These are phyloP conservation scores for Apis dorsata DNA, from an alignment of 1,140 invertebrate genomes.

Conservation along the genomic window DNA sequence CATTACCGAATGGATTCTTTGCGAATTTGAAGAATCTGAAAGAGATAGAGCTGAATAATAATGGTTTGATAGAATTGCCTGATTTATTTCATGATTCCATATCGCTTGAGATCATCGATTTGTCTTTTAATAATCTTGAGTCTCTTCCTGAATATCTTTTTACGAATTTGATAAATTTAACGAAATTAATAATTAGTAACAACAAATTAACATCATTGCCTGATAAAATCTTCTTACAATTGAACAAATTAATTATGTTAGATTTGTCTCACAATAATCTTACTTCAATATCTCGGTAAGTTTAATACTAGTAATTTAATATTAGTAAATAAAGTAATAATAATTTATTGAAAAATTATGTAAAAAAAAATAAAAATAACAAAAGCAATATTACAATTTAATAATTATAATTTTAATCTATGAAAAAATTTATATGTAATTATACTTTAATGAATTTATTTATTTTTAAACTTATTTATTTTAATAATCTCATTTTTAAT, in stretches of 20 bases:
- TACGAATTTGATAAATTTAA: conserved; percentile 81
- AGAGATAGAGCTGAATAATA: conserved; percentile 79
- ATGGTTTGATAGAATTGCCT: conserved; percentile 80
- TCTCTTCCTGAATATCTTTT: conserved; percentile 81
- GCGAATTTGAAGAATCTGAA: conserved; percentile 80
- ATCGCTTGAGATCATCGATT: conserved; percentile 80
- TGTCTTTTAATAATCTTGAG: conserved; percentile 81
- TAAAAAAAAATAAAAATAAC: too few relatives aligned
- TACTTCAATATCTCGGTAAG: conserved; percentile 46
- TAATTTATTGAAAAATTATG: neutral
- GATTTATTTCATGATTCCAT: conserved; percentile 82
- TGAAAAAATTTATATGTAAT: neutral
- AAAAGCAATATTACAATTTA: too few relatives aligned
- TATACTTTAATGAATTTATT: neutral
- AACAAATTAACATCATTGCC: conserved; percentile 81
- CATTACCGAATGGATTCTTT: conserved; percentile 81
- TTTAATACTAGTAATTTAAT: conserved; percentile 5
- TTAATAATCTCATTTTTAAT: too few relatives aligned
- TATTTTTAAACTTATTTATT: too few relatives aligned
- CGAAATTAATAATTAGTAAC: conserved; percentile 80
- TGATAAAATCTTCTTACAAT: conserved; percentile 78
- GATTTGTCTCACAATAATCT: conserved; percentile 62
- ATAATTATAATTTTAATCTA: neutral
- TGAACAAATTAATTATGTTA: conserved; percentile 32
- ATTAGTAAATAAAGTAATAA: neutral